phyloP scores from a whole-genome alignment of 2,113 vertebrate genomes.

The Thalassoma bifasciatum region DNA sequence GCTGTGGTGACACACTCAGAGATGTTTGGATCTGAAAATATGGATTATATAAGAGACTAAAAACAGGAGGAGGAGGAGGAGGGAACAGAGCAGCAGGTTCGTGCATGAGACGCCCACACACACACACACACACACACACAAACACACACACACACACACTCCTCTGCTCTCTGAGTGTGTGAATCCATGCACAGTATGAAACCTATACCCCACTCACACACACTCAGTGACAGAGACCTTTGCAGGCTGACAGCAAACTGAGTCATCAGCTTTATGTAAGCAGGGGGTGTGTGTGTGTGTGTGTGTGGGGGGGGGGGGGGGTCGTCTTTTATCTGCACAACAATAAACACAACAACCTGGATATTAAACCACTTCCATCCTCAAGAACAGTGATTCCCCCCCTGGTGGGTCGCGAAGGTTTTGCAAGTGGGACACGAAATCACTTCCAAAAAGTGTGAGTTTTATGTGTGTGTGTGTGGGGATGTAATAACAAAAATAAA shows the following conservation, averaged over 20 bases:
- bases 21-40: too few species aligned
- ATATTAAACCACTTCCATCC: neutral
- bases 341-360: neutral
- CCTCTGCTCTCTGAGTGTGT: constrained; percentile 6
- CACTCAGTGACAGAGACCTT: constrained; percentile 33
- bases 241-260: constrained; percentile 32
- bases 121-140: too few species aligned
- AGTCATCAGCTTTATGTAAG: constrained; percentile 57
- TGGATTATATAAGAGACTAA: too few species aligned
- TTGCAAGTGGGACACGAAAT: too few species aligned
- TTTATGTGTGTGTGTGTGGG: too few species aligned
- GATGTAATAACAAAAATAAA: too few species aligned
- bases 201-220: constrained; percentile 18
- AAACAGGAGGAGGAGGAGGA: neutral
- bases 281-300: too few species aligned
- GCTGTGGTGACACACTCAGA: too few species aligned
- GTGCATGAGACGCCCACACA: constrained; percentile 33
- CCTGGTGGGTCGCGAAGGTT: too few species aligned
- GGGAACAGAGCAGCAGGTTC: neutral
- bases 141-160: too few species aligned
- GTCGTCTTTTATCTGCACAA: neutral
- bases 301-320: neutral
- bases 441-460: too few species aligned
- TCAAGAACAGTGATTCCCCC: too few species aligned
- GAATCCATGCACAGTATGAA: constrained; percentile 15